Conservation (phyloP, 2,888 invertebrate genomes). For the Gonocerus acuteangulatus region DNA sequence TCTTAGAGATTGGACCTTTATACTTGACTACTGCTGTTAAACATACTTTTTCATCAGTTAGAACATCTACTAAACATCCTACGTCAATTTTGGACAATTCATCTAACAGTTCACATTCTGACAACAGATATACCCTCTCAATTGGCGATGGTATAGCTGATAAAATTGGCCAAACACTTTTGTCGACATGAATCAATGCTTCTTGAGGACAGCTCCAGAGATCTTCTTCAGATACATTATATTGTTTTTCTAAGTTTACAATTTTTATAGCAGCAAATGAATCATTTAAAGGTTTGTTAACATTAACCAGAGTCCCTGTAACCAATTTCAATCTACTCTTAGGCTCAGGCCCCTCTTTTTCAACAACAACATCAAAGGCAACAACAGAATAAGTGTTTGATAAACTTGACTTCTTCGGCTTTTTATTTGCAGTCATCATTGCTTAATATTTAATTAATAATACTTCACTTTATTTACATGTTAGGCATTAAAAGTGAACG, state of each 20-base stretch:
- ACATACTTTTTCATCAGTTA: conserved; percentile 29
- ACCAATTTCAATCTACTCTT: not conserved
- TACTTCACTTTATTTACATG: conserved; percentile 2
- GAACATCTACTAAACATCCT: conserved; percentile 36
- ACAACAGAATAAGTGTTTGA: conserved; percentile 31
- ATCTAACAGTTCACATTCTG: conserved; percentile 34
- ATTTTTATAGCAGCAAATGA: conserved; percentile 35
- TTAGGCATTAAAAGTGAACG: not conserved
- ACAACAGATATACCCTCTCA: conserved; percentile 33
- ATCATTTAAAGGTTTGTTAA: conserved; percentile 28
- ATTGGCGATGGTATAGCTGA: conserved; percentile 35
- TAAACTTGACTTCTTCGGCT: conserved; percentile 24
- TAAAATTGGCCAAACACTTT: conserved; percentile 36
- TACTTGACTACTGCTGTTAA: conserved; percentile 37
- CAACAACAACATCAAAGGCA: conserved; percentile 28
- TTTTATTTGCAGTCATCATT: conserved; percentile 28
- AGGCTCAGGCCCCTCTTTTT: conserved; percentile 11
- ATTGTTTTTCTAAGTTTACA: conserved; percentile 32
- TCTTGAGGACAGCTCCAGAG: conserved; percentile 36
- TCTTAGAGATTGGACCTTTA: conserved; percentile 37
- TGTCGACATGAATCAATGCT: conserved; percentile 35
- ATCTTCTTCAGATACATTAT: conserved; percentile 34
- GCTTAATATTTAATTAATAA: not conserved
- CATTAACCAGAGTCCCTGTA: conserved; percentile 36
- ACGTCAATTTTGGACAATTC: conserved; percentile 37